phyloP scores from a whole-genome alignment of 2,797 vertebrate genomes.

The Cichlasoma orientale region DNA sequence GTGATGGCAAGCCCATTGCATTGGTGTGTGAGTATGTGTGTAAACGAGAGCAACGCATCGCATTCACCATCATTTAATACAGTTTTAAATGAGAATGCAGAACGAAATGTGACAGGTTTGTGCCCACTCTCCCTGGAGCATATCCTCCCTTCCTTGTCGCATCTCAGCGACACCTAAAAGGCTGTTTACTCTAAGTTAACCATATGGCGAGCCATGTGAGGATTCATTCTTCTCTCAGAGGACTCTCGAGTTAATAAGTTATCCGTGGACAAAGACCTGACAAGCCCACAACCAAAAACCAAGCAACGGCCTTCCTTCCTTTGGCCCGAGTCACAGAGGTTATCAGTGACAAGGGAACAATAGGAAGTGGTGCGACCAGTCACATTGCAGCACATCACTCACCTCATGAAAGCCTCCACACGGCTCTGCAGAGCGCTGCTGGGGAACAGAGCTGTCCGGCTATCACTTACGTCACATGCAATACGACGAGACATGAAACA shows the following conservation, averaged over 20 bases:
- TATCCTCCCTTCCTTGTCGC: slow-evolving; percentile 15
- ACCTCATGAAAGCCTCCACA: slow-evolving; percentile 64
- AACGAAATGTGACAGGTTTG: not conserved
- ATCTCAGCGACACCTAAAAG: slow-evolving; percentile 40
- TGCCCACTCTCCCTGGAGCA: slow-evolving; percentile 9
- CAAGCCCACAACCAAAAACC: slow-evolving; percentile 65
- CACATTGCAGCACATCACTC: slow-evolving; percentile 60
- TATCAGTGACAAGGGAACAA: slow-evolving; percentile 82
- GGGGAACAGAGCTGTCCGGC: slow-evolving; percentile 43
- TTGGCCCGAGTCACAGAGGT: slow-evolving; percentile 70
- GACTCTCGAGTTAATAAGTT: slow-evolving; percentile 83
- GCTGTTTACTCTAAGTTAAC: slow-evolving; percentile 81
- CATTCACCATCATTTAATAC: not conserved
- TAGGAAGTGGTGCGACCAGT: slow-evolving; percentile 76
- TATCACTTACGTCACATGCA: slow-evolving; percentile 40
- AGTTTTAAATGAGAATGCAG: not conserved
- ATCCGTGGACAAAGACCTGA: slow-evolving; percentile 80
- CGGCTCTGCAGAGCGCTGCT: slow-evolving; percentile 38
- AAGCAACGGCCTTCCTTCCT: slow-evolving; percentile 74
- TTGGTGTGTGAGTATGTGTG: accelerated
- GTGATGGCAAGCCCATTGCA: not conserved
- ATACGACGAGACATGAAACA: slow-evolving; percentile 44
- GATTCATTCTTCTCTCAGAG: slow-evolving; percentile 68
- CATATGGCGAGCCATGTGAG: slow-evolving; percentile 70
- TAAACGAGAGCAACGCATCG: not conserved